Conservation (phyloP, 2,113 vertebrate genomes). For the Psettodes erumei region DNA sequence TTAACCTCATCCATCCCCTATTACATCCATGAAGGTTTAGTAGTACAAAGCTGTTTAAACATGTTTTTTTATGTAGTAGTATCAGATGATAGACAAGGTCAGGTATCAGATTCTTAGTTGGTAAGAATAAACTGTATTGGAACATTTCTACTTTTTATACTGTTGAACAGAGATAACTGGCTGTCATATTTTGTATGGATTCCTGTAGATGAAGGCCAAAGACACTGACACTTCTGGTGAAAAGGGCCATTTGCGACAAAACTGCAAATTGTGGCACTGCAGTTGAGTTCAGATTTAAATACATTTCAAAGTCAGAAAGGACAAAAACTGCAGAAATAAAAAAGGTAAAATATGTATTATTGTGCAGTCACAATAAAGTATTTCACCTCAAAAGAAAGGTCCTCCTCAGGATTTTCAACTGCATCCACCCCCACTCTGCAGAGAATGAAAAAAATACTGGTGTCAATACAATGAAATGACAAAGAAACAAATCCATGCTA, state of each 20-base stretch:
- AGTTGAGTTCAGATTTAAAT: conserved; percentile 1
- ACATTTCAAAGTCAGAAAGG: not conserved
- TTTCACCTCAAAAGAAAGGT: conserved; percentile 79
- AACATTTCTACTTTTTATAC: not conserved
- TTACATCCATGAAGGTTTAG: too few species aligned
- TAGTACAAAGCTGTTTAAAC: too few species aligned
- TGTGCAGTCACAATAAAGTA: not conserved
- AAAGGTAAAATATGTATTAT: conserved; percentile 1
- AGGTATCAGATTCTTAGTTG: too few species aligned
- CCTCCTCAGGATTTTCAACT: conserved; percentile 79
- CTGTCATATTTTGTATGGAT: not conserved
- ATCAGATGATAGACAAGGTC: too few species aligned
- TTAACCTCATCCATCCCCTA: too few species aligned
- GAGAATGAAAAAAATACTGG: not conserved
- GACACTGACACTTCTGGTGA: not conserved
- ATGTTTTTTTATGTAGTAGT: too few species aligned
- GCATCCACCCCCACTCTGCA: conserved; percentile 82
- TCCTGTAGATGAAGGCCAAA: not conserved
- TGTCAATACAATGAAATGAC: conserved; percentile 3
- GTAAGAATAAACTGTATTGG: too few species aligned
- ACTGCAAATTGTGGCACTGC: not conserved
- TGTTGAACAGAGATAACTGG: not conserved
- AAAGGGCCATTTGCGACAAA: not conserved
- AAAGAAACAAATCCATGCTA: conserved; percentile 8
- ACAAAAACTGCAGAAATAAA: not conserved